Conservation (phyloP, 2,888 invertebrate species). For the Drosophila basisetae region DNA sequence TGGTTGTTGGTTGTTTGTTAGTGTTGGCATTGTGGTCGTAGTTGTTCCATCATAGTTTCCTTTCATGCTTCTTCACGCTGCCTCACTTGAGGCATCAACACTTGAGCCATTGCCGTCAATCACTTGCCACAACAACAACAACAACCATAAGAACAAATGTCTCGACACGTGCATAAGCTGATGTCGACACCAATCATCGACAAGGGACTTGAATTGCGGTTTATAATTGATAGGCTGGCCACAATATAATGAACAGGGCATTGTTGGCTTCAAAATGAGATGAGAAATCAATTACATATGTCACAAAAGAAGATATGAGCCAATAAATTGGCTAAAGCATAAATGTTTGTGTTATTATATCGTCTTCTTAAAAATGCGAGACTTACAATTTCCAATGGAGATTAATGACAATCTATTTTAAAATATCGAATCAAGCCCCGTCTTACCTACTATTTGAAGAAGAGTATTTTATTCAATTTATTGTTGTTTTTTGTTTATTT, state of each 20-base stretch:
- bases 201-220: neutral
- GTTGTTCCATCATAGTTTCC: slow-evolving; percentile 51
- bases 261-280: neutral
- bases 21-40: slow-evolving; percentile 38
- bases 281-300: neutral
- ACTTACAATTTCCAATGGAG: neutral
- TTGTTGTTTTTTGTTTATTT: neutral
- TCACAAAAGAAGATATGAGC: neutral
- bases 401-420: neutral
- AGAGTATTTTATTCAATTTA: neutral
- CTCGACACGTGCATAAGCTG: slow-evolving; percentile 36
- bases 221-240: slow-evolving; percentile 16
- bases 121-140: slow-evolving; percentile 30
- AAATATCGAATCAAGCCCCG: neutral
- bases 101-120: slow-evolving; percentile 45
- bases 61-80: slow-evolving; percentile 35
- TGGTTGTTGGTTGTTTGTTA: slow-evolving; percentile 44
- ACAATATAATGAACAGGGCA: neutral
- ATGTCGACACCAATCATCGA: slow-evolving; percentile 11
- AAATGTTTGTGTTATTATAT: neutral
- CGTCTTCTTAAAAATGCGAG: neutral
- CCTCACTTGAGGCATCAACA: slow-evolving; percentile 34
- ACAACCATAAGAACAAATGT: slow-evolving; percentile 7
- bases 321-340: neutral
- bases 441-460: neutral